These are phyloP conservation scores for Cetonia aurata DNA, from an alignment of 2,888 invertebrate genomes.

Conservation along the genomic window DNA sequence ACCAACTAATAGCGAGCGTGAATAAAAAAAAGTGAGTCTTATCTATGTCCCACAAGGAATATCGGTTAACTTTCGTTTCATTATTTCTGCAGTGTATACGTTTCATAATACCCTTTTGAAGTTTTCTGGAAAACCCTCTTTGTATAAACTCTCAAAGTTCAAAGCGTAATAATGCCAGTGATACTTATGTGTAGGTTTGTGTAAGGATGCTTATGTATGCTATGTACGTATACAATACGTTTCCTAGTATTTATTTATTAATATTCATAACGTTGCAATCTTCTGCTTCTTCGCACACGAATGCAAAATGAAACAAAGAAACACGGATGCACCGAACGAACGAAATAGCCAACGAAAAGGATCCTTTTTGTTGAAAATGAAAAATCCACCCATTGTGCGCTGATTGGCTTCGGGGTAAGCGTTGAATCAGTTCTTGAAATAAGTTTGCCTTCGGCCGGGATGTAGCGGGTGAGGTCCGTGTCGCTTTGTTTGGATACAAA, in stretches of 20 bases:
- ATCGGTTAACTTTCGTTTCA: constrained; percentile 9
- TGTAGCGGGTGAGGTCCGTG: not conserved
- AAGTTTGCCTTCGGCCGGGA: constrained; percentile 45
- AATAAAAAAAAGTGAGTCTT: too few species aligned
- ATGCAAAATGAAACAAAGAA: constrained; percentile 44
- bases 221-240: constrained; percentile 16
- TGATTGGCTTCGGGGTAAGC: constrained; percentile 51
- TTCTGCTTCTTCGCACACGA: constrained; percentile 38
- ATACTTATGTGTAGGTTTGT: not conserved
- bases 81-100: constrained; percentile 9
- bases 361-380: constrained; percentile 50
- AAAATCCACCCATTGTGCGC: constrained; percentile 48
- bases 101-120: constrained; percentile 27
- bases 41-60: not conserved
- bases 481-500: constrained; percentile 43
- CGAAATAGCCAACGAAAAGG: constrained; percentile 34
- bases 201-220: not conserved
- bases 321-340: constrained; percentile 32
- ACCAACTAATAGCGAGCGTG: too few species aligned
- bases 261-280: constrained; percentile 42
- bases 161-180: constrained; percentile 26
- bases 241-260: constrained; percentile 37
- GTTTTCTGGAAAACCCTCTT: constrained; percentile 5
- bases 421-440: constrained; percentile 51
- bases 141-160: constrained; percentile 26